Percentiles rank a stretch among this genome's conserved stretches.
These are phyloP conservation scores for Glaucopsyche alexis DNA, from an alignment of 2,888 invertebrate species.

Conservation along the genomic window DNA sequence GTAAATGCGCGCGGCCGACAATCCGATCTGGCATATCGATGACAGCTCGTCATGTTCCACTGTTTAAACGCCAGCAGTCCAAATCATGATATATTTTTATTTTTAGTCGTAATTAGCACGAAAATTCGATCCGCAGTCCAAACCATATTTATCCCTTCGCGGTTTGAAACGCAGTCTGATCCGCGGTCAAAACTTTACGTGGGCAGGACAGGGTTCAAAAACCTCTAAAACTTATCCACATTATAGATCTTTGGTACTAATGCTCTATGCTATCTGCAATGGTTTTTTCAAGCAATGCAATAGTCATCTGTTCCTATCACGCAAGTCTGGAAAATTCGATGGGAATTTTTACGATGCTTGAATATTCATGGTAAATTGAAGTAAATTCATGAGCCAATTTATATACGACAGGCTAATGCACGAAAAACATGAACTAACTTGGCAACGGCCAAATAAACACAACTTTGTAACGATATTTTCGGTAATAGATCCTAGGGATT, in stretches of 20 bases:
- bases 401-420: conserved; percentile 5
- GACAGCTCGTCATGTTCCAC: too few species aligned
- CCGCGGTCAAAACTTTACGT: too few species aligned
- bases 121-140: too few species aligned
- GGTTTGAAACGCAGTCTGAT: too few species aligned
- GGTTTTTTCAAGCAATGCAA: not conserved
- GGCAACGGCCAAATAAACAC: not conserved
- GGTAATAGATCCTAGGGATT: conserved; percentile 13
- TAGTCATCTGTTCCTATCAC: conserved; percentile 9
- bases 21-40: too few species aligned
- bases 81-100: too few species aligned
- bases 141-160: too few species aligned
- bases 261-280: not conserved
- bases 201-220: not conserved
- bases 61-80: too few species aligned
- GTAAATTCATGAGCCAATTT: conserved; percentile 25
- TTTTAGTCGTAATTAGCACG: too few species aligned
- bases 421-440: not conserved
- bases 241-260: not conserved
- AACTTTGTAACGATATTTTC: not conserved
- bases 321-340: conserved; percentile 6
- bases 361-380: conserved; percentile 18
- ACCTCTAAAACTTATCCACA: not conserved
- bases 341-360: conserved; percentile 6
- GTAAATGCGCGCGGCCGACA: too few species aligned